Base-by-base conservation (phyloP, 2,797 vertebrate species). In the Apodemus agrarius region DNA sequence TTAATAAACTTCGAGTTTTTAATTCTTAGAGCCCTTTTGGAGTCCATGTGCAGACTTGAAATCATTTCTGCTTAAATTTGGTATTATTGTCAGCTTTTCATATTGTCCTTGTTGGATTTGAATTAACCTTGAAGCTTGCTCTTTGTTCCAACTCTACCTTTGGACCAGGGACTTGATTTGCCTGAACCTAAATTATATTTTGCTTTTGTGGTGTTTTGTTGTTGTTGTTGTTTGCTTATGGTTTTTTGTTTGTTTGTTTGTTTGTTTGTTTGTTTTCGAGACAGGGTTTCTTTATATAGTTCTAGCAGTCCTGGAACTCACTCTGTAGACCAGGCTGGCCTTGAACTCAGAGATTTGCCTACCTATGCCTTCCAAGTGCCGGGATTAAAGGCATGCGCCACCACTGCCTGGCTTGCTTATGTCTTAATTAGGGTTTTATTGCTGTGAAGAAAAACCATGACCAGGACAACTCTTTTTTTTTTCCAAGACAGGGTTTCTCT, bases 11-110 rank as follows among this genome's bases (percentile, higher is more conserved):
- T 26, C 81, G 63, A 59, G 43, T 90, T 92, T 61, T 88, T 59
- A 46, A 72, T 93, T 96, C 79, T 82, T 89, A 14, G 31, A 76
- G 14, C 10, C 4, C 12, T 95, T 4, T 91, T 84, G 75, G 57
- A 69, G 96, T 95, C 78, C 52, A 49, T 91, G 59, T 88, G 72
- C 14, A 94, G 24, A 92, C 65, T 90, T 89, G 31, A 97, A 34
- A 95, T 91, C 34, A 52, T 94, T 93, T 76, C 84, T 91, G 21
- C 19, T 90, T 81, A 90, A 74, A 24, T 94, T 91, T 93, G 83
- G 24, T 87, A 19, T 93, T 75, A 24, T 95, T 49, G 31, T 81
- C 37, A 2, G 22, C 94, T 81, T 74, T 34, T 91, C 59, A 16
- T 89, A 0, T 54, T 93, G 59, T 6, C 34, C 34, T 24, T 75